phyloP scores from a whole-genome alignment of 2,888 invertebrate genomes.

The Leucozona laternaria region DNA sequence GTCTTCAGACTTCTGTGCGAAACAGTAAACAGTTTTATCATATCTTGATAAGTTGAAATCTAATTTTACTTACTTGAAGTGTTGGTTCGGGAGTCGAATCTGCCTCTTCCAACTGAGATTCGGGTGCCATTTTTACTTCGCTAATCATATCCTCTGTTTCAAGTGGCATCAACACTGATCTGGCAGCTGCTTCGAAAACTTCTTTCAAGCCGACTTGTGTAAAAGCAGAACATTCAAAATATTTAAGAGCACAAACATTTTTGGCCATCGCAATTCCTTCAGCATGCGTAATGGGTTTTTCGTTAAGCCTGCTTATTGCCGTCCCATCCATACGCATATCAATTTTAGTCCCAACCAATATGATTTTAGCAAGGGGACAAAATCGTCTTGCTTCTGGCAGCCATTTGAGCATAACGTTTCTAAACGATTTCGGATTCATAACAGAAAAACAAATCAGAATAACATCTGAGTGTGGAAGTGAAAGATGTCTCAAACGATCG shows the following conservation, averaged over 20 bases:
- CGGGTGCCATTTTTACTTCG: too few relatives aligned
- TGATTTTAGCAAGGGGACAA: not conserved
- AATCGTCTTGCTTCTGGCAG: not conserved
- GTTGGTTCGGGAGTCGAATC: too few relatives aligned
- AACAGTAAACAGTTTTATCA: too few relatives aligned
- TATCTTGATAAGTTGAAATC: too few relatives aligned
- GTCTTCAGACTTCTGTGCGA: too few relatives aligned
- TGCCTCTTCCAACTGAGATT: too few relatives aligned
- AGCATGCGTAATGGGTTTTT: not conserved
- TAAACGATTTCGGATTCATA: constrained; percentile 78
- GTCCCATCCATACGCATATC: not conserved
- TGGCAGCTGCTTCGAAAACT: not conserved
- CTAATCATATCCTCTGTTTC: not conserved
- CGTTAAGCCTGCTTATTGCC: not conserved
- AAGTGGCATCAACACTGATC: not conserved
- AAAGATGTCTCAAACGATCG: constrained; percentile 81
- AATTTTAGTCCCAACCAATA: not conserved
- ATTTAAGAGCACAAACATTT: not conserved
- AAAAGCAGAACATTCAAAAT: not conserved
- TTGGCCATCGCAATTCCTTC: not conserved
- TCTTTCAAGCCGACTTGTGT: not conserved
- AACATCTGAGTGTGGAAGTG: constrained; percentile 82
- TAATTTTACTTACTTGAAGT: too few relatives aligned
- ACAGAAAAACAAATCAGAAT: constrained; percentile 82
- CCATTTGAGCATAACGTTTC: not conserved